Evolutionary conservation across 1,140 invertebrate genomes (phyloP).

Genomic region (Phymorhynchus buccinoides): DNA sequence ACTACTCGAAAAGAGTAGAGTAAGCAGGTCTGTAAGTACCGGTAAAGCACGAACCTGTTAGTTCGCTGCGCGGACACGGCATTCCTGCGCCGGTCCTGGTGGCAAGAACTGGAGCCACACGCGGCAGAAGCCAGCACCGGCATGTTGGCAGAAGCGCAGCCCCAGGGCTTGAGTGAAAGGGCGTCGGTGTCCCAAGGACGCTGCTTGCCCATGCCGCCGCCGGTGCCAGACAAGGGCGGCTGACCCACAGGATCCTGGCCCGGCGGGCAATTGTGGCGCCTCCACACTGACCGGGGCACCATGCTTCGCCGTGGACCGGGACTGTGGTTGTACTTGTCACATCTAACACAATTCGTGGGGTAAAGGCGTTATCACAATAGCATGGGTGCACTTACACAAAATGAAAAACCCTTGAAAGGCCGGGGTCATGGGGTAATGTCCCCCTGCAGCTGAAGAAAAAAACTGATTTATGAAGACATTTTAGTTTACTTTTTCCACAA

Average conservation of each 20-base stretch:
- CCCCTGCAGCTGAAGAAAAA: no score
- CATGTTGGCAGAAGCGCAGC: neutral
- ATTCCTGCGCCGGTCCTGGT: neutral
- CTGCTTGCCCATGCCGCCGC: neutral
- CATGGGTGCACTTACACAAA: no score
- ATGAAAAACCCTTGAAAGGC: no score
- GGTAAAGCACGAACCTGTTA: neutral
- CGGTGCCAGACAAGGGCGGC: neutral
- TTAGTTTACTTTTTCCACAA: no score
- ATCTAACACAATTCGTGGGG: no score
- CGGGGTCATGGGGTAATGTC: no score
- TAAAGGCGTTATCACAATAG: neutral
- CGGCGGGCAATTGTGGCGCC: neutral
- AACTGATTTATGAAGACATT: no score
- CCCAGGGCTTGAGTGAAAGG: neutral
- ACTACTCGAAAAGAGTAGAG: no score
- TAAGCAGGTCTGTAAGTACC: no score
- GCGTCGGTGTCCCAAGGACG: neutral
- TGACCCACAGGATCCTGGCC: neutral
- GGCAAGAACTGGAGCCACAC: neutral
- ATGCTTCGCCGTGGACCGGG: neutral
- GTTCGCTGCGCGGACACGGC: neutral
- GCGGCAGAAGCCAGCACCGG: neutral
- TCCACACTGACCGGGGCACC: conserved; percentile 5
- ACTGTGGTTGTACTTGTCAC: neutral